Percentiles rank a stretch among this genome's conserved stretches.
Conservation (phyloP, 2,888 invertebrate genomes). For the Subacronicta megacephala region DNA sequence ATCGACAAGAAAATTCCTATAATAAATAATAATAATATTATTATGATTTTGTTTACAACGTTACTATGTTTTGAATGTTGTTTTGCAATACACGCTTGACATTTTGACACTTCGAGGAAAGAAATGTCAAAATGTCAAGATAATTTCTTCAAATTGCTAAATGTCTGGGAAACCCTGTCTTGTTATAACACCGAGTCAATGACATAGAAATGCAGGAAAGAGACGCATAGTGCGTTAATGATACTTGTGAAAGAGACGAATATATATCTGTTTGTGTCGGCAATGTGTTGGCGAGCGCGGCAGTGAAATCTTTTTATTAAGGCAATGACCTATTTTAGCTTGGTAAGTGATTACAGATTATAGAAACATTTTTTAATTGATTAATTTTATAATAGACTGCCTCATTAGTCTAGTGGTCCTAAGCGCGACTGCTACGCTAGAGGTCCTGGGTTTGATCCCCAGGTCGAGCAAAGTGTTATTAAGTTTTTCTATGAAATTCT, state of each 20-base stretch:
- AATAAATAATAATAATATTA: too few relatives aligned
- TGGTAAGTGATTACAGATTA: conserved; percentile 2
- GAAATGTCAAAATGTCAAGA: background rate
- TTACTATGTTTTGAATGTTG: too few relatives aligned
- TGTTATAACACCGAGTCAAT: conserved; percentile 59
- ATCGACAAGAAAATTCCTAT: too few relatives aligned
- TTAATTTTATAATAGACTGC: too few relatives aligned
- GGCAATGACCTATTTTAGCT: conserved; percentile 60
- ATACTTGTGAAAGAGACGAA: conserved; percentile 59
- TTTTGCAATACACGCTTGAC: background rate
- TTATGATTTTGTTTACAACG: too few relatives aligned
- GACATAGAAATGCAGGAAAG: conserved; percentile 65
- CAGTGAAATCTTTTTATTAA: conserved; percentile 78
- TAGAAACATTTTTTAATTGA: too few relatives aligned
- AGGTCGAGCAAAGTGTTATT: too few relatives aligned
- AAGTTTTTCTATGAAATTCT: too few relatives aligned
- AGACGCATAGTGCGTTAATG: conserved; percentile 53
- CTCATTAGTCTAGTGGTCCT: too few relatives aligned
- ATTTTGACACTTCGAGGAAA: too few relatives aligned
- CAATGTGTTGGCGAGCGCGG: conserved; percentile 63
- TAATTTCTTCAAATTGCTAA: conserved; percentile 33
- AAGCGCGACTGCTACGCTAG: too few relatives aligned
- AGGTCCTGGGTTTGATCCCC: too few relatives aligned
- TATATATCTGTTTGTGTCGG: conserved; percentile 63
- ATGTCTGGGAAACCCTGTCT: conserved; percentile 56